Evolutionary conservation across 2,113 vertebrate species (phyloP).

Genomic region (Nanorana parkeri): DNA sequence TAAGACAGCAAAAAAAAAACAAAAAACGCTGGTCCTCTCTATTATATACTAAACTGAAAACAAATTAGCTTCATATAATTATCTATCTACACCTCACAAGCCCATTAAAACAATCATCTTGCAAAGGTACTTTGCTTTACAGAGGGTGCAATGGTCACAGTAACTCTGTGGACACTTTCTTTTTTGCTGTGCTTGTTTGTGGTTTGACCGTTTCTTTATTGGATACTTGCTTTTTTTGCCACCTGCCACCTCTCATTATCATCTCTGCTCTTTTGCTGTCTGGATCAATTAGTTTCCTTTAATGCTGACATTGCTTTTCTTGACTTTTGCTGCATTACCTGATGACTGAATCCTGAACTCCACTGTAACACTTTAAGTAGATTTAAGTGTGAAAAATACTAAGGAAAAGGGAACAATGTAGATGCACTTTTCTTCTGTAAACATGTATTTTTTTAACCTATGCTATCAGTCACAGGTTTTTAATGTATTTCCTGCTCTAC

Average conservation of each 20-base stretch:
- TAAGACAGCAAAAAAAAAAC: too few relatives aligned
- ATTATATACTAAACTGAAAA: too few relatives aligned
- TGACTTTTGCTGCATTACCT: constrained; percentile 5
- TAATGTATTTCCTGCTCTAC: too few relatives aligned
- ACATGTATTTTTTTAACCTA: too few relatives aligned
- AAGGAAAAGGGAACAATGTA: too few relatives aligned
- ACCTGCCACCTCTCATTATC: constrained; percentile 29
- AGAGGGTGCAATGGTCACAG: background rate
- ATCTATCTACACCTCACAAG: background rate
- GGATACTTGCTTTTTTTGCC: constrained; percentile 18
- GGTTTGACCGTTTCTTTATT: constrained; percentile 36
- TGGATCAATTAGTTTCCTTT: constrained; percentile 23
- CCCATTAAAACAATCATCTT: background rate
- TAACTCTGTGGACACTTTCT: background rate
- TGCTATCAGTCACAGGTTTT: too few relatives aligned
- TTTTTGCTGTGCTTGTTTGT: constrained; percentile 1
- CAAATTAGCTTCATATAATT: background rate
- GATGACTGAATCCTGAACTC: background rate
- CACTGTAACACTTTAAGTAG: too few relatives aligned
- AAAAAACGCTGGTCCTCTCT: too few relatives aligned
- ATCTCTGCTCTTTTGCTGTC: constrained; percentile 14
- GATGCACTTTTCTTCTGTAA: too few relatives aligned
- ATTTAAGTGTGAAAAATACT: too few relatives aligned
- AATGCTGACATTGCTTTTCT: constrained; percentile 25
- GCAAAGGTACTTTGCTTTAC: too few relatives aligned